Base-by-base conservation (phyloP, 1,140 invertebrate genomes). In the Meloidogyne exigua region DNA sequence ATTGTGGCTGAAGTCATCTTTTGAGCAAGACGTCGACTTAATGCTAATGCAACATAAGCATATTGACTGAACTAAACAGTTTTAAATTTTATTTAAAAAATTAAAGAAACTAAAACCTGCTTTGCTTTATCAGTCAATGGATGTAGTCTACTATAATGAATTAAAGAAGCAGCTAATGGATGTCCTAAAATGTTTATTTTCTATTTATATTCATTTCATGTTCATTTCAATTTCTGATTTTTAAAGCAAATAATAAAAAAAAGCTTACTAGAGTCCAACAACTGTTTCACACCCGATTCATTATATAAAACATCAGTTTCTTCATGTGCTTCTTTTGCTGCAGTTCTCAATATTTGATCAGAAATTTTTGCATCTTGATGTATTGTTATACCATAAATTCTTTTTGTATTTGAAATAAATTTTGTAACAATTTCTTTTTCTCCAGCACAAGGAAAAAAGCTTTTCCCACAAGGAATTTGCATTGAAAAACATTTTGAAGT, bases 401-500 rank as follows among this genome's bases (percentile, higher is more conserved):
- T 57, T 57, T n/a, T 57, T 57, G 15, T n/a, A 12, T 67, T 65
- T 23, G 12, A 11, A 44, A 28, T 7, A 15, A 49, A 11, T 26
- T 67, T 66, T 21, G 62, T 13, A 36, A 11, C 4, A 25, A 9
- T 26, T 42, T 68, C 21, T n/a, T 70, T 28, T 64, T 75, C 68
- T 23, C 15, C 72, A 49, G 15, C 12, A 63, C 77, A 79, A 28
- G 77, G 76, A 28, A 79, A 79, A 44, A 79, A 79, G 26, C 77
- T 79, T 78, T 79, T 79, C 18, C 77, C 77, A 36, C 77, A 79
- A 64, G 66, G 77, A 39, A 79, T 79, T 70, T 79, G 76, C 21
- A 72, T 69, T 39, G 36, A 39, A 32, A 39, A 66, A 75, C 49
- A 21, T 75, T 65, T 10, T 28, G 36, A 9, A 23, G 57, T 28